Evolutionary conservation across 1,140 invertebrate species (phyloP).

Genomic region (Drosophila kikkawai): DNA sequence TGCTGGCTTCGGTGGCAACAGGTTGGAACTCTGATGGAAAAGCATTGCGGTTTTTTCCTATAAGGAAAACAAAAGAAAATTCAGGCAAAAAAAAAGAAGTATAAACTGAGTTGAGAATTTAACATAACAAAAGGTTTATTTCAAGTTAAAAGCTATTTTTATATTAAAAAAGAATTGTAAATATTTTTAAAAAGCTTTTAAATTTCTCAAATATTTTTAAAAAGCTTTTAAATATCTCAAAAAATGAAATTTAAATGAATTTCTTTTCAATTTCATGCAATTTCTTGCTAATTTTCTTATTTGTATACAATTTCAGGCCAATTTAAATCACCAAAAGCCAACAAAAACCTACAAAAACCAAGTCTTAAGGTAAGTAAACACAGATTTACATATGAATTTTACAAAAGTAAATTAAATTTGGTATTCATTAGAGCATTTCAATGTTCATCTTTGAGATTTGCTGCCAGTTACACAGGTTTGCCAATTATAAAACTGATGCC

Average conservation of each 20-base stretch:
- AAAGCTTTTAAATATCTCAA: neutral
- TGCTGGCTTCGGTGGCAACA: constrained; percentile 21
- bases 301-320: neutral
- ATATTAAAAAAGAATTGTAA: neutral
- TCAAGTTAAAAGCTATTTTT: neutral
- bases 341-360: too few species aligned
- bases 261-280: neutral
- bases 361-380: neutral
- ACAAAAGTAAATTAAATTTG: neutral
- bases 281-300: neutral
- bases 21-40: neutral
- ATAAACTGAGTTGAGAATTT: neutral
- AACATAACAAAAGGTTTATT: neutral
- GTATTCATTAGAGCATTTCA: neutral
- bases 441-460: too few species aligned
- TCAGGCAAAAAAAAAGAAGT: neutral
- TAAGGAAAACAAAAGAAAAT: neutral
- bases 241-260: neutral
- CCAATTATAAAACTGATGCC: neutral
- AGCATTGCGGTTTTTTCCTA: constrained; percentile 1
- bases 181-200: neutral
- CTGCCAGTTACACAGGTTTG: neutral
- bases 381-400: neutral
- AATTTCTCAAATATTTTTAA: neutral
- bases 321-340: neutral